Evolutionary conservation across 2,113 vertebrate genomes (phyloP), one percentile per base, ranked within the genome.

Genomic region (Elaphurus davidianus): DNA sequence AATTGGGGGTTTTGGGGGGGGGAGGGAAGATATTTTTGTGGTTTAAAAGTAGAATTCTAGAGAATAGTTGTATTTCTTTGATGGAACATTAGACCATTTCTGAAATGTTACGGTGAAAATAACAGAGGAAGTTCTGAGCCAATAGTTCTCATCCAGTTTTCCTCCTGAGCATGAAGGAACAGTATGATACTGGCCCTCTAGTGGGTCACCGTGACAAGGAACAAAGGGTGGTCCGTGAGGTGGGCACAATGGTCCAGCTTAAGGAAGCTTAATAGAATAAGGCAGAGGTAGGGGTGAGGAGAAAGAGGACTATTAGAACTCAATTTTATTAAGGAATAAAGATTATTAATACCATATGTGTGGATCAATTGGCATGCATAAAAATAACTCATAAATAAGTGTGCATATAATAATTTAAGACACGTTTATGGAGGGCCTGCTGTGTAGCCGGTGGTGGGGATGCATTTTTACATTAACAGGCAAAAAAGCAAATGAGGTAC

Each of bases 21-120:
- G 10, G 2, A 62, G 79, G 64, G n/a, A 95, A 95, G 45, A 96
- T 89, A 67, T 40, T 90, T 95, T 94, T 93, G 28, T 43, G 54
- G 60, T 71, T 97, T 96, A 96, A 91, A 90, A 95, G 93, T 89
- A 91, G 86, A 98, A 88, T 93, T 96, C 27, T 91, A 82, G 78
- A 93, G 82, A 94, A 86, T 90, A 94, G 64, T 87, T 97, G 19
- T 62, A 86, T 96, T 97, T 97, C 57, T 52, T 91, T 93, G 60
- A 50, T 82, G 74, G 76, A 92, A 83, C 36, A 57, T 19, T 74
- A 89, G 78, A 83, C 2, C 21, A 28, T 71, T 91, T 91, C 43
- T 89, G 71, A 86, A 94, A 89, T 54, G 28, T 59, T 43, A 87
- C 25, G 25, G 76, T 54, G 52, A 87, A 96, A 82, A 55, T 60